Evolutionary conservation across 2,888 invertebrate genomes (phyloP).

Genomic region (Oscheius myriophilus): DNA sequence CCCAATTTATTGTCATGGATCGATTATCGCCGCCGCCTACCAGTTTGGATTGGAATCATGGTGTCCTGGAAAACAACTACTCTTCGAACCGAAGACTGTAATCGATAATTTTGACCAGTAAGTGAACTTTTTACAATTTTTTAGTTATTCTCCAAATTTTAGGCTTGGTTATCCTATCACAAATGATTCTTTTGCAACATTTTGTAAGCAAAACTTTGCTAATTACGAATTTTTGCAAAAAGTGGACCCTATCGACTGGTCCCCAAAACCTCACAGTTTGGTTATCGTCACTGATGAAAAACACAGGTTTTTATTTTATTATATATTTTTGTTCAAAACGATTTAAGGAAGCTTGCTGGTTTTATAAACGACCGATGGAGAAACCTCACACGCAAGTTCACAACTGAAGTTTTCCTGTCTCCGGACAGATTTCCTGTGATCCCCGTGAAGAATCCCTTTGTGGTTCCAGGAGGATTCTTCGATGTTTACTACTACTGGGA

Average conservation of each 20-base stretch:
- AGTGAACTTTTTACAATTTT: too few relatives aligned
- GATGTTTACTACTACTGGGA: slow-evolving; percentile 87
- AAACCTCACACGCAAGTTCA: slow-evolving; percentile 45
- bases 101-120: slow-evolving; percentile 42
- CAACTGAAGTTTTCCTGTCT: slow-evolving; percentile 61
- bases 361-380: slow-evolving; percentile 54
- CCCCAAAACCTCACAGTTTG: slow-evolving; percentile 37
- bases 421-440: slow-evolving; percentile 81
- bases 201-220: slow-evolving; percentile 59
- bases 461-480: slow-evolving; percentile 81
- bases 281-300: slow-evolving; percentile 13
- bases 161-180: slow-evolving; percentile 47
- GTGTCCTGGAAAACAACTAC: slow-evolving; percentile 58
- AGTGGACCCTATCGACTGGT: slow-evolving; percentile 51
- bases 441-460: slow-evolving; percentile 80
- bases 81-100: slow-evolving; percentile 39
- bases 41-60: slow-evolving; percentile 47
- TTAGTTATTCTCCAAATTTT: slow-evolving; percentile 22
- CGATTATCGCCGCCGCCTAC: slow-evolving; percentile 44
- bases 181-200: slow-evolving; percentile 41
- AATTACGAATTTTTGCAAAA: slow-evolving; percentile 42
- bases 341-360: slow-evolving; percentile 45
- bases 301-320: slow-evolving; percentile 2
- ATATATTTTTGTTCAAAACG: background rate
- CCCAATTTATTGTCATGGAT: slow-evolving; percentile 55